Conservation (phyloP, 2,113 vertebrate genomes). For the Taurulus bubalis region DNA sequence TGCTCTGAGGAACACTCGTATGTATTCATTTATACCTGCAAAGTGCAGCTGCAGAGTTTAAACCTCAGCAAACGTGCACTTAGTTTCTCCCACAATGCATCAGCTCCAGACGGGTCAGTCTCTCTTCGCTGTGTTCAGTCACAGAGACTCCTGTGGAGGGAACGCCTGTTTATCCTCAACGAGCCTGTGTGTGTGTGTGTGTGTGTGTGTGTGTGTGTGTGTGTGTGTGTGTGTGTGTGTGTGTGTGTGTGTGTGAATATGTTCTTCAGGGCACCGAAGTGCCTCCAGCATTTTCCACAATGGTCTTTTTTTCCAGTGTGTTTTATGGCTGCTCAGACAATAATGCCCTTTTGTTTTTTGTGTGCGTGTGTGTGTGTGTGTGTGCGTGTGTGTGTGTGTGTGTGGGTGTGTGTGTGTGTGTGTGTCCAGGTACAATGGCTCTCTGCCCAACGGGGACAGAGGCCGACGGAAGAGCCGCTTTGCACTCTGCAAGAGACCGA, state of each 20-base stretch:
- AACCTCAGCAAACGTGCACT: neutral
- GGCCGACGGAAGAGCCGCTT: slow-evolving; percentile 98
- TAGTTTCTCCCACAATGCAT: neutral
- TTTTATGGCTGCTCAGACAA: slow-evolving; percentile 53
- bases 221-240: slow-evolving; percentile 6
- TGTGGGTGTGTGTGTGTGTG: slow-evolving; percentile 26
- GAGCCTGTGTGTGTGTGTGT: slow-evolving; percentile 60
- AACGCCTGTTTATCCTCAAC: slow-evolving; percentile 76
- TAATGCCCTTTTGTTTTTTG: slow-evolving; percentile 65
- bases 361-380: slow-evolving; percentile 2
- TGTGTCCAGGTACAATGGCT: slow-evolving; percentile 94
- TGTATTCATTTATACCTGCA: neutral
- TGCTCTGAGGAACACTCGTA: slow-evolving; percentile 2
- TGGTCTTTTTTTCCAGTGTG: slow-evolving; percentile 48
- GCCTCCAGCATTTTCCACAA: slow-evolving; percentile 58
- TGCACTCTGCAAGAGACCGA: slow-evolving; percentile 95
- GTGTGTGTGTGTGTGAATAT: neutral
- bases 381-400: slow-evolving; percentile 18
- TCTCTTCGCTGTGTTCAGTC: slow-evolving; percentile 20
- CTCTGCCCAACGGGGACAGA: slow-evolving; percentile 96
- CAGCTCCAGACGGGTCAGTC: neutral
- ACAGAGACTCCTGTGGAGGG: slow-evolving; percentile 62
- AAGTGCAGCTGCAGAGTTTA: neutral
- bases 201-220: slow-evolving; percentile 11
- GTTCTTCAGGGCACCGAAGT: slow-evolving; percentile 16